Base-by-base conservation (phyloP, 1,140 invertebrate species). In the Cylas formicarius region DNA sequence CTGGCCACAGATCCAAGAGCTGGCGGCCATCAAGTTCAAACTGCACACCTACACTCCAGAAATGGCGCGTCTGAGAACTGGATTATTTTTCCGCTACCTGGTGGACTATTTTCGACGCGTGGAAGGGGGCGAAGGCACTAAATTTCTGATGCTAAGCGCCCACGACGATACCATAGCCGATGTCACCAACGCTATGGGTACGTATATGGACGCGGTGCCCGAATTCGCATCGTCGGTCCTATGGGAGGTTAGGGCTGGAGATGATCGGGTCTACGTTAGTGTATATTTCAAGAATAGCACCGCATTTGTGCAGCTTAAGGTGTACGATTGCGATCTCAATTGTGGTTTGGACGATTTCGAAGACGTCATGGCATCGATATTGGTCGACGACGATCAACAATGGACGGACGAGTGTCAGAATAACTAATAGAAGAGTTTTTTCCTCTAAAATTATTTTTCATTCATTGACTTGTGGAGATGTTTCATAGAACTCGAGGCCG, bases 151-250 rank as follows among this genome's bases (percentile, higher is more conserved):
- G 44, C 16, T 53, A 7, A 53, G 50, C 14, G 55, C 48, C 19
- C 89, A 94, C 63, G 90, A 94, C 62, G 78, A 80, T 3, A 91
- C 85, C 0, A 58, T 93, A 7, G 79, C 80, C 1, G 82, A 79
- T 52, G 53, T 90, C 17, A 68, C 92, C 3, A 79, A 80, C 61
- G 71, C 80, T 0, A 62, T 92, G 10, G 72, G 76, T 7, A 49
- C 90, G 7, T 92, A 79, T 59, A 73, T 90, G 39, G 67, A 69
- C 2, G 77, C 82, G 33, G 76, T 73, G 47, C 87, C 89, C 2
- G 75, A 76, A 1, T 92, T 86, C 55, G 67, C 77, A 7, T 70
- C 85, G 4, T 72, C 76, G 11, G 63, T 91, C 16, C 63, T 90
- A 20, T 62, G 89, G 23, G 88, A 91, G 66, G 62, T 91, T 55